Percentiles rank a stretch among this genome's conserved stretches.
phyloP scores from a whole-genome alignment of 2,888 invertebrate genomes.

The Lasioglossum lativentre region DNA sequence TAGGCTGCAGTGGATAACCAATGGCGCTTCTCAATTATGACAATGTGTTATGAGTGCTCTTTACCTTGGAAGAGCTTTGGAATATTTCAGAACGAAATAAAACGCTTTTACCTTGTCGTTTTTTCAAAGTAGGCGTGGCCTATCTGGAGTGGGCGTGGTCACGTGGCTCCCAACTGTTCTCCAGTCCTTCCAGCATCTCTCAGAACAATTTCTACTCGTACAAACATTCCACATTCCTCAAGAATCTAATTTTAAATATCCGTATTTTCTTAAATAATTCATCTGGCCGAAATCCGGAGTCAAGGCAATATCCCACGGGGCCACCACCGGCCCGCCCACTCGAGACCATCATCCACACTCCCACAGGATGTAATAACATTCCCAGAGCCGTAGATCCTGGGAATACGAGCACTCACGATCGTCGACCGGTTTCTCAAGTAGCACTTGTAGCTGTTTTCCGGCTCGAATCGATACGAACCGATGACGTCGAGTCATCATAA shows the following conservation, averaged over 20 bases:
- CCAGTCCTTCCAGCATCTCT: not conserved
- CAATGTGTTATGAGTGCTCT: too few species aligned
- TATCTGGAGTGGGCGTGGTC: not conserved
- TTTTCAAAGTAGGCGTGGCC: not conserved
- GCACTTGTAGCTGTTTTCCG: not conserved
- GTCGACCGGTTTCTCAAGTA: slow-evolving; percentile 2
- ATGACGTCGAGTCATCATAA: not conserved
- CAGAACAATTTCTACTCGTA: not conserved
- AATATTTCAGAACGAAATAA: not conserved
- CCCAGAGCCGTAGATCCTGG: not conserved
- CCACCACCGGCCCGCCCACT: not conserved
- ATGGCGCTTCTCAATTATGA: too few species aligned
- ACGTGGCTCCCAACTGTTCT: not conserved
- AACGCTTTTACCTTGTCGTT: not conserved
- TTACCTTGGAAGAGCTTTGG: too few species aligned
- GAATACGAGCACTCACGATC: not conserved
- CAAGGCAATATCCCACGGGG: not conserved
- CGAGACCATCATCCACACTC: not conserved
- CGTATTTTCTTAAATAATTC: not conserved
- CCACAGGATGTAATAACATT: not conserved
- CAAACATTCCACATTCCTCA: not conserved
- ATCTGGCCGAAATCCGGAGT: not conserved
- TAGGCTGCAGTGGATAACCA: too few species aligned
- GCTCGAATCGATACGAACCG: not conserved
- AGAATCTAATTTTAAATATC: not conserved